Evolutionary conservation across 2,888 invertebrate genomes (phyloP).

Genomic region (Drosophila eohydei): DNA sequence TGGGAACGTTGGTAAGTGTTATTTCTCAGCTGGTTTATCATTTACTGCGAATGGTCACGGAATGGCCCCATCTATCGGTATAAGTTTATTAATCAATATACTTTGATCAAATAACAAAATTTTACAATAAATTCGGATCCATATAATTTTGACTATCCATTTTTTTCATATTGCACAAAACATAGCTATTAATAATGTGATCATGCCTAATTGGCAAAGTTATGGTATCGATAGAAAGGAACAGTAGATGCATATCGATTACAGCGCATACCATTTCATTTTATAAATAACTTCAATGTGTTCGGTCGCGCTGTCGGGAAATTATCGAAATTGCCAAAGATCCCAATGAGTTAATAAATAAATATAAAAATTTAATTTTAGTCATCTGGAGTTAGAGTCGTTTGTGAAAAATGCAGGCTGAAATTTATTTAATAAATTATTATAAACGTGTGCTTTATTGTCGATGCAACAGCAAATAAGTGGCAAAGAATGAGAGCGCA

Average conservation of each 20-base stretch:
- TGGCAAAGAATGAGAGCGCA: constrained; percentile 77
- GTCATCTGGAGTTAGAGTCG: background rate
- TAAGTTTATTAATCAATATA: background rate
- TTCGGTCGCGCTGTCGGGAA: constrained; percentile 52
- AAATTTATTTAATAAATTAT: constrained; percentile 19
- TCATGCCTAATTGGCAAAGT: background rate
- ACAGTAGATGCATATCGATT: constrained; percentile 40
- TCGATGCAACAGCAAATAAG: constrained; percentile 73
- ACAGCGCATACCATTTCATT: constrained; percentile 43
- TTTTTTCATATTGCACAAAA: no score
- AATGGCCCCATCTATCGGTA: background rate
- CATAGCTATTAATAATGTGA: background rate
- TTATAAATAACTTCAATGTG: constrained; percentile 64
- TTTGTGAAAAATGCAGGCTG: constrained; percentile 17
- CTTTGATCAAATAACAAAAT: background rate
- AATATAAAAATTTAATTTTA: constrained; percentile 21
- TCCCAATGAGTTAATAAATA: constrained; percentile 22
- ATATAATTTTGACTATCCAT: no score
- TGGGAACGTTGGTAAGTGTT: background rate
- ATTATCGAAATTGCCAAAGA: constrained; percentile 34
- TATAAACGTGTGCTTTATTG: constrained; percentile 45
- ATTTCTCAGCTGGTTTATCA: constrained; percentile 23
- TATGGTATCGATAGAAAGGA: constrained; percentile 28
- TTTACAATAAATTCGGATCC: background rate
- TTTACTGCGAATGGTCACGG: constrained; percentile 12